Evolutionary conservation across 2,113 vertebrate species (phyloP).

Genomic region (Euleptes europaea): DNA sequence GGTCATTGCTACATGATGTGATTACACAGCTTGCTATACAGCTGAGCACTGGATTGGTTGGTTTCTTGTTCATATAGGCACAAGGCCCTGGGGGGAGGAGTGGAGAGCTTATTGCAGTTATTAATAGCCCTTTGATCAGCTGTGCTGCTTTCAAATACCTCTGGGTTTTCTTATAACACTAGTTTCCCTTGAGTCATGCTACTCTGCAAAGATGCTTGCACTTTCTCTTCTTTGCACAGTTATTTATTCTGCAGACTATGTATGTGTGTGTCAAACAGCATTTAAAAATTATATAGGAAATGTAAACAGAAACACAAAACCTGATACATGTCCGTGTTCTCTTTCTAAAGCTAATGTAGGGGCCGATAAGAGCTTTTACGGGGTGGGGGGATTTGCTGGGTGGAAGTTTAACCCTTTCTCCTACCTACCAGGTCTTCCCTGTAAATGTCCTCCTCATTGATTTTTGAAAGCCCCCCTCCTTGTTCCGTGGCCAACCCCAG

Average conservation of each 20-base stretch:
- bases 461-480: neutral
- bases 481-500: neutral
- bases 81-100: neutral
- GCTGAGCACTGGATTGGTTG: neutral
- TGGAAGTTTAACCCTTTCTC: neutral
- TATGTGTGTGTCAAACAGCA: neutral
- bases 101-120: neutral
- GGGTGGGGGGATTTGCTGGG: neutral
- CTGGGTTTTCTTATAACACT: neutral
- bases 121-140: slow-evolving; percentile 21
- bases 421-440: neutral
- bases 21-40: neutral
- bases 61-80: neutral
- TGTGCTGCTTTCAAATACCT: neutral
- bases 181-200: neutral
- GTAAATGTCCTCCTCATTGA: neutral
- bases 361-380: neutral
- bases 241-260: neutral
- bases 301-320: neutral
- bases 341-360: neutral
- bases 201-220: neutral
- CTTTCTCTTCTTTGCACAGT: neutral
- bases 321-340: neutral
- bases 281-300: too few relatives aligned
- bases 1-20: neutral